Evolutionary conservation across 2,888 invertebrate genomes (phyloP).

Genomic region (Atherix ibis): DNA sequence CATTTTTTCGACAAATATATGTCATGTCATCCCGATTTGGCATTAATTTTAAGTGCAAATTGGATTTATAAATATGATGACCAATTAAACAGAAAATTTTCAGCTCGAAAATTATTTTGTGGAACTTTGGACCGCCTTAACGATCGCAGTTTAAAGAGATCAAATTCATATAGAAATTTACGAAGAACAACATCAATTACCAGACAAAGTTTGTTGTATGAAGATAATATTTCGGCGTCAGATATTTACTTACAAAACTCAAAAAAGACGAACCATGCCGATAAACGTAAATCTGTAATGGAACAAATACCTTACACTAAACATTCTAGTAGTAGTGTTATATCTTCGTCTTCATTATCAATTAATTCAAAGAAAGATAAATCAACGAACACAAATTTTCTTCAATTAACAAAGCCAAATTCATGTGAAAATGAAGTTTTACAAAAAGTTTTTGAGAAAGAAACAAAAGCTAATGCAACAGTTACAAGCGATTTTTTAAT

Average conservation of each 20-base stretch:
- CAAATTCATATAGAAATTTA: not conserved
- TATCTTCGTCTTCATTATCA: constrained; percentile 5
- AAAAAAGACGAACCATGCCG: not conserved
- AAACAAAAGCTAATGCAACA: constrained; percentile 1
- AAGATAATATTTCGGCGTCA: too few relatives aligned
- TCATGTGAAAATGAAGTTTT: too few relatives aligned
- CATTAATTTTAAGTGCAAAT: constrained; percentile 22
- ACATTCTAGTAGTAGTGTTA: constrained; percentile 3
- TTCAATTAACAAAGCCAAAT: too few relatives aligned
- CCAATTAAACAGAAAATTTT: constrained; percentile 16
- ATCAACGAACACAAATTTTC: constrained; percentile 11
- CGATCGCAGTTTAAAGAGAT: not conserved
- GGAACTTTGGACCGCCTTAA: constrained; percentile 18
- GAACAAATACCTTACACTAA: constrained; percentile 3
- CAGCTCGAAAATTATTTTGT: constrained; percentile 17
- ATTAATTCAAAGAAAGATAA: constrained; percentile 9
- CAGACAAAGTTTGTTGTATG: not conserved
- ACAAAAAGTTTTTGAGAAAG: too few relatives aligned
- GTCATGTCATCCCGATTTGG: constrained; percentile 16
- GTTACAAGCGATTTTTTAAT: constrained; percentile 11
- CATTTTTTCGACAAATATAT: constrained; percentile 18
- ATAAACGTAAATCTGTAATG: constrained; percentile 5
- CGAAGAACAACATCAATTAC: not conserved
- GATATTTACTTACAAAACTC: not conserved
- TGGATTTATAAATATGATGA: constrained; percentile 17